These are phyloP conservation scores for Stenoptilia bipunctidactyla DNA, from an alignment of 2,888 invertebrate species.

Conservation along the genomic window DNA sequence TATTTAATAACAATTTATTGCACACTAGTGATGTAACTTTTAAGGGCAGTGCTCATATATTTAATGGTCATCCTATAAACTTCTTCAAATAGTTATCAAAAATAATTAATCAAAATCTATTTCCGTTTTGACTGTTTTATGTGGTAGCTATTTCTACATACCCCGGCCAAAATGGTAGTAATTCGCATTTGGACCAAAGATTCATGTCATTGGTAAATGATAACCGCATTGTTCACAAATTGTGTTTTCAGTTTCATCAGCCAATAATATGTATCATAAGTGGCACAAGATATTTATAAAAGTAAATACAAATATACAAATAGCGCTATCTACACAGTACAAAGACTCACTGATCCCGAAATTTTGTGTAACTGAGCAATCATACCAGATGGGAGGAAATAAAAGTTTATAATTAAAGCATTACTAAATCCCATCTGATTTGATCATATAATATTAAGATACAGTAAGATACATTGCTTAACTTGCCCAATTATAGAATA, in stretches of 20 bases:
- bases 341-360: constrained; percentile 32
- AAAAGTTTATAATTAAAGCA: constrained; percentile 8
- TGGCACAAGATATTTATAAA: constrained; percentile 4
- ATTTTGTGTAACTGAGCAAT: neutral
- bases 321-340: constrained; percentile 16
- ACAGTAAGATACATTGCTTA: constrained; percentile 32
- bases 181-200: too few species aligned
- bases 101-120: constrained; percentile 32
- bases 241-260: neutral
- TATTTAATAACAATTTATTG: constrained; percentile 19
- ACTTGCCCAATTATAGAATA: constrained; percentile 34
- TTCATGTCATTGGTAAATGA: too few species aligned
- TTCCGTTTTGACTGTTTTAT: constrained; percentile 25
- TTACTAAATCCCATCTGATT: constrained; percentile 11
- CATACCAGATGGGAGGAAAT: neutral
- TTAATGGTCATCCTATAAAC: constrained; percentile 22
- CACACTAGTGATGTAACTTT: constrained; percentile 31
- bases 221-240: too few species aligned
- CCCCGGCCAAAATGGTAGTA: constrained; percentile 22
- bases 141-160: constrained; percentile 29
- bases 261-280: neutral
- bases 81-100: constrained; percentile 47
- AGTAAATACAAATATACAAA: neutral
- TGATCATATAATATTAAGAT: constrained; percentile 15
- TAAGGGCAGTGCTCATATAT: constrained; percentile 31